A percentile compares a stretch with the other conserved stretches of the same genome.
phyloP scores from a whole-genome alignment of 2,888 invertebrate genomes.

The Pollenia labialis region DNA sequence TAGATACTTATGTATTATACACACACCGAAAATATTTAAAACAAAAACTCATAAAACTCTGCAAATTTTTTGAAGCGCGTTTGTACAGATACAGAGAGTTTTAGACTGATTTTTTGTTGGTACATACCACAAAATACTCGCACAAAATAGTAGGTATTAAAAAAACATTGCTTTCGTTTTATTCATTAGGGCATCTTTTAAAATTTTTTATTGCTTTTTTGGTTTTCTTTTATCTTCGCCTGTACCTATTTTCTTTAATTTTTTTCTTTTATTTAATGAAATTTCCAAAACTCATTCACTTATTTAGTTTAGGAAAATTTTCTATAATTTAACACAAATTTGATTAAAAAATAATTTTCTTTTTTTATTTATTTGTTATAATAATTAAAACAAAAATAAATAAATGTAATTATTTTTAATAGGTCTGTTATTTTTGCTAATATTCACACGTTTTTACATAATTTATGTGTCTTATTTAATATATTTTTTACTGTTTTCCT shows the following conservation, averaged over 20 bases:
- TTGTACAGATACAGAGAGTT: conserved; percentile 54
- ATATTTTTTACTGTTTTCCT: not conserved
- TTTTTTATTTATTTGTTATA: not conserved
- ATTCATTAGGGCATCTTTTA: conserved; percentile 42
- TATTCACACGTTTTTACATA: conserved; percentile 65
- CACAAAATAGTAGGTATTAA: not conserved
- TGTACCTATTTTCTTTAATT: conserved; percentile 16
- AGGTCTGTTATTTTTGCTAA: conserved; percentile 5
- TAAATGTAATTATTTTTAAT: not conserved
- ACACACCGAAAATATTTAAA: conserved; percentile 36
- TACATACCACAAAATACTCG: conserved; percentile 2
- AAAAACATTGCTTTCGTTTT: conserved; percentile 45
- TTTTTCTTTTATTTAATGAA: too few species aligned
- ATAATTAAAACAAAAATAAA: not conserved
- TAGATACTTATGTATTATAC: conserved; percentile 14
- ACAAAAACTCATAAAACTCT: conserved; percentile 41
- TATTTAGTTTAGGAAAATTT: too few species aligned
- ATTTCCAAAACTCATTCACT: too few species aligned
- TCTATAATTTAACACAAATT: too few species aligned
- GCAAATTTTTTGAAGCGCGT: conserved; percentile 41
- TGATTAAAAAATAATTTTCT: too few species aligned
- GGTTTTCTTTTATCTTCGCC: conserved; percentile 13
- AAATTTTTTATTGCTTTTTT: not conserved
- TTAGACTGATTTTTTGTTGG: conserved; percentile 23
- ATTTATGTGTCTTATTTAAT: conserved; percentile 38